Percentiles rank a stretch among this genome's conserved stretches.
Evolutionary conservation across 1,140 invertebrate species (phyloP).

Genomic region (Papilio glaucus): DNA sequence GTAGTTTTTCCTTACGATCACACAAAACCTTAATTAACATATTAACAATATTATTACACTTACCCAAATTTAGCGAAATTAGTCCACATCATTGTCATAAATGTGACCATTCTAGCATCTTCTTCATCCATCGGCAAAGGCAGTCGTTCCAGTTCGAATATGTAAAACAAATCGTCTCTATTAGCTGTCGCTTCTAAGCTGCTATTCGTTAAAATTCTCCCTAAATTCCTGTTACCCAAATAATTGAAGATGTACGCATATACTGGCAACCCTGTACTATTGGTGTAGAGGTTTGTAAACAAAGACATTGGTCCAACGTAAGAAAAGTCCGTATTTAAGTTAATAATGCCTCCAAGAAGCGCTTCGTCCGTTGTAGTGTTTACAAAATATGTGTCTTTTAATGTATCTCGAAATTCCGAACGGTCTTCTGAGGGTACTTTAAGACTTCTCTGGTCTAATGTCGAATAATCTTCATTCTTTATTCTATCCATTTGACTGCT

Average conservation of each 20-base stretch:
- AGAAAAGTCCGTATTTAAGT: slow-evolving; percentile 70
- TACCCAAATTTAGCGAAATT: slow-evolving; percentile 81
- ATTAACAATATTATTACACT: slow-evolving; percentile 53
- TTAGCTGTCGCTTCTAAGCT: slow-evolving; percentile 66
- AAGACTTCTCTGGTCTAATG: slow-evolving; percentile 64
- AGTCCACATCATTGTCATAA: slow-evolving; percentile 79
- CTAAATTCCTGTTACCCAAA: slow-evolving; percentile 70
- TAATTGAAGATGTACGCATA: slow-evolving; percentile 73
- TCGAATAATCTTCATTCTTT: slow-evolving; percentile 69
- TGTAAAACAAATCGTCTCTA: slow-evolving; percentile 71
- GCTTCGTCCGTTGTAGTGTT: slow-evolving; percentile 65
- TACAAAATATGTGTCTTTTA: slow-evolving; percentile 69
- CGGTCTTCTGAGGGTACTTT: slow-evolving; percentile 54
- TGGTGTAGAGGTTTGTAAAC: slow-evolving; percentile 65
- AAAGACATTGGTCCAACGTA: slow-evolving; percentile 68
- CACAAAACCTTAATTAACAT: slow-evolving; percentile 46
- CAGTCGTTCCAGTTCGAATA: slow-evolving; percentile 71
- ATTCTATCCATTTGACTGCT: slow-evolving; percentile 74
- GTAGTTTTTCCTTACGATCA: no score
- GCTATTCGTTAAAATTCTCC: slow-evolving; percentile 69
- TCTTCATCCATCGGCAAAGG: slow-evolving; percentile 70
- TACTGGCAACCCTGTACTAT: slow-evolving; percentile 55
- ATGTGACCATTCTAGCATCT: slow-evolving; percentile 68
- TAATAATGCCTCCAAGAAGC: slow-evolving; percentile 69
- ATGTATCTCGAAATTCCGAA: slow-evolving; percentile 56